Percentiles rank a stretch among this genome's conserved stretches.
These are phyloP conservation scores for Drosophila pandora DNA, from an alignment of 1,140 invertebrate genomes.

Conservation along the genomic window DNA sequence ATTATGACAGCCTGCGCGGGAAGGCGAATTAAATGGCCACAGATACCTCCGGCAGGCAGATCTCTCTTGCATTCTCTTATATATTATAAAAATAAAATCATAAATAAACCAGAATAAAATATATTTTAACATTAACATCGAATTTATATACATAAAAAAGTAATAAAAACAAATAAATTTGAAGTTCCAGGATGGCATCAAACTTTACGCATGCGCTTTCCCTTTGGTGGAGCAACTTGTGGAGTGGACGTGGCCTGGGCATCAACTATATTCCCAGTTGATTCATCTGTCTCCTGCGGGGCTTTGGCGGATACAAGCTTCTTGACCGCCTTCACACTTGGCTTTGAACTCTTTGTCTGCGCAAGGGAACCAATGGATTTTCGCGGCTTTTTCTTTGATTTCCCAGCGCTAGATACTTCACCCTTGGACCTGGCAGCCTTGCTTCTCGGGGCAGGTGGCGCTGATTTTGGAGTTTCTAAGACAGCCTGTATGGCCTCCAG, in stretches of 20 bases:
- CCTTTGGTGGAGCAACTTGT: not conserved
- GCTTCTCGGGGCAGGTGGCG: not conserved
- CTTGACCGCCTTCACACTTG: conserved; percentile 1
- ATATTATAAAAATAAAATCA: not conserved
- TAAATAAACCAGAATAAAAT: not conserved
- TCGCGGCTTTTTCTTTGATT: not conserved
- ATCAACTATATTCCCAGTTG: not conserved
- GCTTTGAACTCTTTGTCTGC: not conserved
- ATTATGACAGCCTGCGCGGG: not conserved
- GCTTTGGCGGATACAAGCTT: not conserved
- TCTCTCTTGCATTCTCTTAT: too few species aligned
- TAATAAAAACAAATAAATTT: not conserved
- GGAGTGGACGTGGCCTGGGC: not conserved
- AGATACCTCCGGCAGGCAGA: too few species aligned
- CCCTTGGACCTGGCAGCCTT: not conserved
- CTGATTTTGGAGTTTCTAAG: not conserved
- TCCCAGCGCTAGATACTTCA: not conserved
- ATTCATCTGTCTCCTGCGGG: not conserved
- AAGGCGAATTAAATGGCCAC: too few species aligned
- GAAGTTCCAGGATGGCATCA: not conserved
- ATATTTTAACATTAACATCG: not conserved
- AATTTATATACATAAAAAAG: not conserved
- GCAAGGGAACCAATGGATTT: not conserved
- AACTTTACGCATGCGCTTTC: not conserved
- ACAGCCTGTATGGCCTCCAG: not conserved